A percentile compares a stretch with the other conserved stretches of the same genome.
These are phyloP conservation scores for Endomychus coccineus DNA, from an alignment of 2,888 invertebrate species.

Conservation along the genomic window DNA sequence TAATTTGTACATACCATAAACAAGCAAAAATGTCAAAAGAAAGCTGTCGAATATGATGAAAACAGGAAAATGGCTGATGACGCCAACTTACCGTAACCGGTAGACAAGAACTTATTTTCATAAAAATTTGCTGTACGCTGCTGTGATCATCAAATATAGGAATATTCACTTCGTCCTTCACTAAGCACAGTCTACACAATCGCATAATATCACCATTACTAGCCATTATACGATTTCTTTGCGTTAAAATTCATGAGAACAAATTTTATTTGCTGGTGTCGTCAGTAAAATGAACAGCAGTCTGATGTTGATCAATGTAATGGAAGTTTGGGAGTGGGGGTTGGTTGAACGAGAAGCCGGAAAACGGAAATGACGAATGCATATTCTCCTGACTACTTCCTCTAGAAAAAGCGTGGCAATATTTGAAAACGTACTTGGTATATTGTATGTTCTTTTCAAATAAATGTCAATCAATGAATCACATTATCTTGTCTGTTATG, in stretches of 20 bases:
- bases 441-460: too few species aligned
- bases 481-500: too few species aligned
- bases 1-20: too few species aligned
- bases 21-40: constrained; percentile 23
- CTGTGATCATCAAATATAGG: constrained; percentile 63
- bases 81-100: constrained; percentile 61
- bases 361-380: not conserved
- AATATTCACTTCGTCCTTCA: constrained; percentile 52
- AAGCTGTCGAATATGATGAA: constrained; percentile 33
- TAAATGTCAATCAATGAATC: too few species aligned
- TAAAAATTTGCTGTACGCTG: constrained; percentile 52
- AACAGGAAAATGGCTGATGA: constrained; percentile 19
- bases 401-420: too few species aligned
- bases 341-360: not conserved
- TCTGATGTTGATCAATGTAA: too few species aligned
- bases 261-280: too few species aligned
- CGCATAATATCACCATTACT: constrained; percentile 39
- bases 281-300: too few species aligned
- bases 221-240: constrained; percentile 34
- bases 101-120: constrained; percentile 64
- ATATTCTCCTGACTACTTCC: too few species aligned
- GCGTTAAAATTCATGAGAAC: too few species aligned
- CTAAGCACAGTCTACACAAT: constrained; percentile 44
- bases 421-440: too few species aligned
- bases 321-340: too few species aligned